Evolutionary conservation across 2,113 vertebrate species (phyloP), one percentile per base, ranked within the genome.

Genomic region (Pithys albifrons): DNA sequence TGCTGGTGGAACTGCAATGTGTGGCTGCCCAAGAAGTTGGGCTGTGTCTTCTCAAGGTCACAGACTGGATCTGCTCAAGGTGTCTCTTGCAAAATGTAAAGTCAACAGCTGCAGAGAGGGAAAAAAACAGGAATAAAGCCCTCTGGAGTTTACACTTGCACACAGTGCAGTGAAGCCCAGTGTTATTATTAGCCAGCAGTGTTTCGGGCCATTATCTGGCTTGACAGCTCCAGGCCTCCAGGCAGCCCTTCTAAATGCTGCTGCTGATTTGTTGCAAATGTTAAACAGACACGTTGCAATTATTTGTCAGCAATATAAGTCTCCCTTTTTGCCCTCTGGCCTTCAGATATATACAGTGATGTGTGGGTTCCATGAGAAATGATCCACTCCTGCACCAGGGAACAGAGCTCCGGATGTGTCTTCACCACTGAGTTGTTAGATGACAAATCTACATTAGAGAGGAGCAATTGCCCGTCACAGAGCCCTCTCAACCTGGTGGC

Each of bases 231-330:
- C 90, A 85, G 93, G 54, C 66, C 92, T 73, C 66, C 64, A 64
- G 95, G 84, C 97, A 92, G 83, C 66, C 86, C 83, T 96, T 91
- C 88, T 64, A 91, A 96, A 97, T 52, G 59, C 86, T 93, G 86
- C 72, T 92, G 92, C 6, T 93, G 92, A 93, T 81, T 89, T 95
- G 96, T 37, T 94, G 92, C 49, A 94, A 97, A 96, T 66, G 88
- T 88, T 97, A 20, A 95, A 74, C 96, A 96, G 95, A 88, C 93
- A 85, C 84, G 19, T 19, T 94, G 91, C 94, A 91, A 86, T 97
- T 94, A 88, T 97, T 92, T 97, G 96, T 94, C 92, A 97, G 94
- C 78, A 85, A 61, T 80, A 80, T 65, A 67, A 35, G n/a, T 66
- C 85, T 88, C 76, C 70, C 61, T 93, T 55, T 78, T 84, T 91